Evolutionary conservation across 2,888 invertebrate genomes (phyloP).

Genomic region (Conchocele bisecta): DNA sequence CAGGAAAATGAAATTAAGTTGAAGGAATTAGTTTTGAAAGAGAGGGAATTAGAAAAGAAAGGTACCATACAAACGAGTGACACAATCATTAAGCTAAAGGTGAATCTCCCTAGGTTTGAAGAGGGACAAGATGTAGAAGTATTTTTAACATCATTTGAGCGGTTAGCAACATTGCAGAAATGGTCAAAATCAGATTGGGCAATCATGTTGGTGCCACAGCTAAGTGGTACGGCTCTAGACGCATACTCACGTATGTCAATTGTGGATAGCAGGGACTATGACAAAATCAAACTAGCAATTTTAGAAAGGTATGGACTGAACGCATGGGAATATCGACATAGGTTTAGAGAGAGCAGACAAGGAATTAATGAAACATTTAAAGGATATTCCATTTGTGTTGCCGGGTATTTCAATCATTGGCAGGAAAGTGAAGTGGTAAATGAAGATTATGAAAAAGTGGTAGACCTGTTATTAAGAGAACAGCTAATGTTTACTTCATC

Average conservation of each 20-base stretch:
- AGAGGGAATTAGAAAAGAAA: too few species aligned
- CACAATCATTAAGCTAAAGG: background rate
- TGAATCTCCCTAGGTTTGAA: background rate
- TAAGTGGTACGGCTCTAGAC: background rate
- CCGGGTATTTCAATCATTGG: background rate
- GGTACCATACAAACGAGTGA: too few species aligned
- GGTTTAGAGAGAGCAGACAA: background rate
- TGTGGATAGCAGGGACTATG: background rate
- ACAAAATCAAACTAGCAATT: background rate
- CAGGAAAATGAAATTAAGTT: too few species aligned
- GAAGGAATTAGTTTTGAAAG: too few species aligned
- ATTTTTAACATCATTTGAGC: background rate
- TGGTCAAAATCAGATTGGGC: constrained; percentile 6
- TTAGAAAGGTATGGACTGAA: background rate
- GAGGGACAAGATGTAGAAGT: constrained; percentile 1
- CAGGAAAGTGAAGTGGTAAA: background rate
- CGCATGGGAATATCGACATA: background rate
- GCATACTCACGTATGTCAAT: background rate
- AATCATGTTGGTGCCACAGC: background rate
- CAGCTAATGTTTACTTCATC: background rate
- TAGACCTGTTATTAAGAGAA: background rate
- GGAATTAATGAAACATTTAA: background rate
- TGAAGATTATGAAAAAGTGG: background rate
- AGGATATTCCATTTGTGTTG: background rate
- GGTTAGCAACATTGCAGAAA: background rate